Percentiles rank a stretch among this genome's conserved stretches.
Evolutionary conservation across 2,888 invertebrate species (phyloP).

Genomic region (Germaria angustata): DNA sequence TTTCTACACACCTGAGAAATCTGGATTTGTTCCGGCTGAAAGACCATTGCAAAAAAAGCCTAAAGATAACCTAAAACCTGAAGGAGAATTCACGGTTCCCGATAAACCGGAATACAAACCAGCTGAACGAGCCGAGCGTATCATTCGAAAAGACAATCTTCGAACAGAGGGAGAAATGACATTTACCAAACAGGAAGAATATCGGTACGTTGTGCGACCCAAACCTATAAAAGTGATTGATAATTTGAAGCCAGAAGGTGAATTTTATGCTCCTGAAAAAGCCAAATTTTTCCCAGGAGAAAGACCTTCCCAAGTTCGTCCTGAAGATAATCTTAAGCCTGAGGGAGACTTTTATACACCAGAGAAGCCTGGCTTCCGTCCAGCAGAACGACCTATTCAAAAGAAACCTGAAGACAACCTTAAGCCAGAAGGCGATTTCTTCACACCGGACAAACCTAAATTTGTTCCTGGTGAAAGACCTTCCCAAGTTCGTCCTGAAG

Average conservation of each 20-base stretch:
- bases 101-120: slow-evolving; percentile 74
- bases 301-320: slow-evolving; percentile 79
- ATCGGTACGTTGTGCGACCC: slow-evolving; percentile 80
- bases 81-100: slow-evolving; percentile 71
- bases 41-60: slow-evolving; percentile 81
- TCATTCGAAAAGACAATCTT: slow-evolving; percentile 80
- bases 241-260: slow-evolving; percentile 74
- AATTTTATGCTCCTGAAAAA: slow-evolving; percentile 75
- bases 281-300: slow-evolving; percentile 77
- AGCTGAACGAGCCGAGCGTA: slow-evolving; percentile 76
- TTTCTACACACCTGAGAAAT: slow-evolving; percentile 77
- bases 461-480: slow-evolving; percentile 79
- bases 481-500: slow-evolving; percentile 80
- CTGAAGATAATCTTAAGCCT: slow-evolving; percentile 82
- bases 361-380: slow-evolving; percentile 61
- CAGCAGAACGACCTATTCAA: slow-evolving; percentile 67
- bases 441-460: slow-evolving; percentile 77
- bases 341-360: slow-evolving; percentile 81
- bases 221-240: slow-evolving; percentile 68
- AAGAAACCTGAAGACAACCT: slow-evolving; percentile 81
- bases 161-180: slow-evolving; percentile 82
- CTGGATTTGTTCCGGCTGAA: slow-evolving; percentile 81
- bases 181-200: slow-evolving; percentile 79
- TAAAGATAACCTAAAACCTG: slow-evolving; percentile 80
- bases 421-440: slow-evolving; percentile 82